A percentile compares a stretch with the other conserved stretches of the same genome.
These are phyloP conservation scores for Rhodophaea formosa DNA, from an alignment of 2,888 invertebrate species.

Conservation along the genomic window DNA sequence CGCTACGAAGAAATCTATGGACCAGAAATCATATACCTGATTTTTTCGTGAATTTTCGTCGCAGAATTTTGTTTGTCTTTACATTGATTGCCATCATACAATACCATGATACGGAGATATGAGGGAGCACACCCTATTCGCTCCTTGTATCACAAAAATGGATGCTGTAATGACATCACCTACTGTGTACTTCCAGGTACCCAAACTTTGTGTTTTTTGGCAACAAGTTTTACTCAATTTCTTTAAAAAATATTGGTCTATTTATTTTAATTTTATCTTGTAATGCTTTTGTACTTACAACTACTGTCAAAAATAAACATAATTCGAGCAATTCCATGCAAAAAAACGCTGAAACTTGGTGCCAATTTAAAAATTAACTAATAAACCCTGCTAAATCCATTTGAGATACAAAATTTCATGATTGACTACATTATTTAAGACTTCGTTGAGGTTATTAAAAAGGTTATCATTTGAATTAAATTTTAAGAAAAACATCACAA, in stretches of 20 bases:
- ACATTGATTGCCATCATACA: slow-evolving; percentile 43
- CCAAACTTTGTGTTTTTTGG: slow-evolving; percentile 54
- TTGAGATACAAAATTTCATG: slow-evolving; percentile 52
- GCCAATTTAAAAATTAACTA: slow-evolving; percentile 47
- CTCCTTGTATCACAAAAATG: slow-evolving; percentile 47
- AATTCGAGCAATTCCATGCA: background rate
- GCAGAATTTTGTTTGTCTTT: slow-evolving; percentile 30
- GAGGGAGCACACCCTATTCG: slow-evolving; percentile 49
- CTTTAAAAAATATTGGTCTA: background rate
- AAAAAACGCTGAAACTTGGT: slow-evolving; percentile 40
- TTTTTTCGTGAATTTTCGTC: background rate
- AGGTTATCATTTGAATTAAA: no score
- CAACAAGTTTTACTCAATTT: slow-evolving; percentile 47
- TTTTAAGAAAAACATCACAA: no score
- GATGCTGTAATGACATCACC: slow-evolving; percentile 70
- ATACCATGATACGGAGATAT: slow-evolving; percentile 46
- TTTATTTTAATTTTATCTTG: no score
- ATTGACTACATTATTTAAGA: slow-evolving; percentile 27
- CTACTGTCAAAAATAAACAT: no score
- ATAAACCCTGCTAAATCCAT: slow-evolving; percentile 44
- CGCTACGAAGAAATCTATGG: background rate
- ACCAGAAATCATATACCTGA: background rate
- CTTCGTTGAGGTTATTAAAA: background rate
- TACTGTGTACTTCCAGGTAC: slow-evolving; percentile 76
- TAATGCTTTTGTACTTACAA: slow-evolving; percentile 17